Conservation (phyloP, 2,888 invertebrate species). For the Lepidochitona cinerea region DNA sequence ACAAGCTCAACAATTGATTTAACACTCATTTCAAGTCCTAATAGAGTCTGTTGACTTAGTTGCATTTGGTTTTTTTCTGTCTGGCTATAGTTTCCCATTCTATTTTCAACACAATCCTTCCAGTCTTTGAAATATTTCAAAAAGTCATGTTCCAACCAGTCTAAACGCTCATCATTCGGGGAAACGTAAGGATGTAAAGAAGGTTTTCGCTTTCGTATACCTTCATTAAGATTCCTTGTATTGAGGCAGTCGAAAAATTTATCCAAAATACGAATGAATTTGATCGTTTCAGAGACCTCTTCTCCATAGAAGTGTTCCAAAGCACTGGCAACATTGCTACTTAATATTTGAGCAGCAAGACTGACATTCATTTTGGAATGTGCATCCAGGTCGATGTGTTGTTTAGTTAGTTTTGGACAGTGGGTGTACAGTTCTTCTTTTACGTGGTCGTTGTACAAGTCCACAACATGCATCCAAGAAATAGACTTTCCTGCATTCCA, state of each 20-base stretch:
- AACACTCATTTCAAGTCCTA: constrained; percentile 23
- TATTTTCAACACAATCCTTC: constrained; percentile 11
- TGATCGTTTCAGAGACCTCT: constrained; percentile 20
- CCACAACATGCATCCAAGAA: constrained; percentile 3
- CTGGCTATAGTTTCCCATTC: constrained; percentile 2
- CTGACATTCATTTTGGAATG: constrained; percentile 23
- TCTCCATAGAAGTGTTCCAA: constrained; percentile 16
- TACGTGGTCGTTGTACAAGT: neutral
- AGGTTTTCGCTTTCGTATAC: constrained; percentile 16
- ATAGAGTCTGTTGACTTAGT: constrained; percentile 24
- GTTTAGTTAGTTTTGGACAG: constrained; percentile 17
- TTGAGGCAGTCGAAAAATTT: constrained; percentile 32
- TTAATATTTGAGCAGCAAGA: constrained; percentile 25
- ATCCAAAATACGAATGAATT: constrained; percentile 25
- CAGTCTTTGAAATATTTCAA: constrained; percentile 25
- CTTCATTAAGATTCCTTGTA: constrained; percentile 17
- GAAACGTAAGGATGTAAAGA: constrained; percentile 10
- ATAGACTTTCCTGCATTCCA: constrained; percentile 1
- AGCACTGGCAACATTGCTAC: too few species aligned
- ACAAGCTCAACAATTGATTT: constrained; percentile 25
- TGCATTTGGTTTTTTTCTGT: constrained; percentile 16
- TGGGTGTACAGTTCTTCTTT: constrained; percentile 9
- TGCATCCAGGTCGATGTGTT: constrained; percentile 19
- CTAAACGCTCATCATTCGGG: constrained; percentile 18
- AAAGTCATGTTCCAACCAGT: constrained; percentile 17